Evolutionary conservation across 2,888 invertebrate genomes (phyloP).

Genomic region (Isotomurus palustris): DNA sequence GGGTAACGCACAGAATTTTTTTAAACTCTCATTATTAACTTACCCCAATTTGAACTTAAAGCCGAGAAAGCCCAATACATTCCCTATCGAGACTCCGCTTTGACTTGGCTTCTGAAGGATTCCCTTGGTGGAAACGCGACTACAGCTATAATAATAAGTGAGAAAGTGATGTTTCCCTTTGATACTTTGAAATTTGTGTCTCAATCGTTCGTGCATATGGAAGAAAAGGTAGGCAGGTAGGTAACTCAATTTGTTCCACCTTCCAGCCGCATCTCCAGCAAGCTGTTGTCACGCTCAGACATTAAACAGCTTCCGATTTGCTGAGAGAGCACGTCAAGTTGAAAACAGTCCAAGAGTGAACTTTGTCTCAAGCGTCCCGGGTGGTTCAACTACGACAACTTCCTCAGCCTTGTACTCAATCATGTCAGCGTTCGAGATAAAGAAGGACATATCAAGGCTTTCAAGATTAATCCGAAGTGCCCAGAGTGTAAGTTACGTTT

Average conservation of each 20-base stretch:
- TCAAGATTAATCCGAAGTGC: slow-evolving; percentile 43
- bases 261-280: slow-evolving; percentile 69
- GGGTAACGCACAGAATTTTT: too few species aligned
- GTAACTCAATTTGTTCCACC: slow-evolving; percentile 22
- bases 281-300: slow-evolving; percentile 72
- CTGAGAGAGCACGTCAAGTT: slow-evolving; percentile 68
- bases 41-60: slow-evolving; percentile 6
- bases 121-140: slow-evolving; percentile 73
- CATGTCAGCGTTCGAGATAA: slow-evolving; percentile 42
- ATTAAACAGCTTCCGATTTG: slow-evolving; percentile 74
- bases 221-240: too few species aligned
- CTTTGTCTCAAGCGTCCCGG: not conserved
- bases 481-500: slow-evolving; percentile 34
- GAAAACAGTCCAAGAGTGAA: slow-evolving; percentile 61
- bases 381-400: not conserved
- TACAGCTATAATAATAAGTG: slow-evolving; percentile 75
- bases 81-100: slow-evolving; percentile 72
- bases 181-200: not conserved
- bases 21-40: not conserved
- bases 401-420: slow-evolving; percentile 20
- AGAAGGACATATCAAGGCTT: slow-evolving; percentile 43
- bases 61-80: slow-evolving; percentile 56
- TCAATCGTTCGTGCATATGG: too few species aligned
- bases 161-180: not conserved
- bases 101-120: slow-evolving; percentile 76